Evolutionary conservation across 2,113 vertebrate species (phyloP), one percentile per base, ranked within the genome.

Genomic region (Triplophysa dalaica): DNA sequence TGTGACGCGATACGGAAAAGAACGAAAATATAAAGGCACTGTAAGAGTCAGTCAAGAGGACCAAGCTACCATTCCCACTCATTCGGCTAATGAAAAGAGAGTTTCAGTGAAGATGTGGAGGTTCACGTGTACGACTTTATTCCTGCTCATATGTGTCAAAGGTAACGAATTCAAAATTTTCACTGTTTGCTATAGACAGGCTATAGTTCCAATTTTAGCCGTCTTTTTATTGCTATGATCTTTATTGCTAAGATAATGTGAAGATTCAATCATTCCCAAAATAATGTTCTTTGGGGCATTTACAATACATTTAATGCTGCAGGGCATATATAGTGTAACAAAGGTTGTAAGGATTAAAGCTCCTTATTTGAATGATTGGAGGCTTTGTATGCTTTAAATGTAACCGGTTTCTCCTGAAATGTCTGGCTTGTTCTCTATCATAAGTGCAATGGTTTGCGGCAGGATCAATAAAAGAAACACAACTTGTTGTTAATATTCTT

Each of bases 21-120:
- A 7, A 22, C 13, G 26, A 26, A 38, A 48, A 11, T 63, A 75
- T 74, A 80, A 80, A 21, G 21, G 7, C 48, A 16, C 13, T 29
- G 33, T 60, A 8, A 26, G 9, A 75, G 72, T 24, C n/a, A 58
- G 50, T 52, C 14, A 16, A 48, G 21, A 29, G 58, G 10, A 45
- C 38, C 14, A 62, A 11, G 12, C 19, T 45, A 12, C 9, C 38
- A 8, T 41, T 5, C 8, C 1, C 38, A 75, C 6, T 33, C 4
- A 75, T 62, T 75, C 73, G n/a, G 9, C 58, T 1, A 58, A 10
- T n/a, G 8, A 21, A 58, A 21, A 13, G 61, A 14, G 13, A 29
- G 6, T 22, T 9, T 24, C n/a, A 38, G 38, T 45, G 63, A 63
- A 58, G 16, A 83, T 83, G 82, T 69, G 75, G 68, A 22, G 52